Percentiles rank a stretch among this genome's conserved stretches.
These are phyloP conservation scores for Scaptomyza cyrtandrae DNA, from an alignment of 2,888 invertebrate species.

Conservation along the genomic window DNA sequence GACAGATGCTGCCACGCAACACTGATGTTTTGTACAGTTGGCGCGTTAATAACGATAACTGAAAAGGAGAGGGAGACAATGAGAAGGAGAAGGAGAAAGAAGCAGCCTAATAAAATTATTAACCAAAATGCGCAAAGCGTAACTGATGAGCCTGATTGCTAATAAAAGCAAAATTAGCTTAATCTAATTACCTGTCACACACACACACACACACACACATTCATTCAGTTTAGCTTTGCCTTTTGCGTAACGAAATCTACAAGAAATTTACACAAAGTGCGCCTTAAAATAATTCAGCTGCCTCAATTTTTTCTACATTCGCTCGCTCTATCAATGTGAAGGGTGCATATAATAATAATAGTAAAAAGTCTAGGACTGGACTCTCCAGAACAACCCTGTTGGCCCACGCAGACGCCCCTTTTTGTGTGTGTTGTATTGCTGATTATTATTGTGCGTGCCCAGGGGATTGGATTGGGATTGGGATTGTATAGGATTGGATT, in stretches of 20 bases:
- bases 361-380: slow-evolving; percentile 22
- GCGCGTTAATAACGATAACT: neutral
- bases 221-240: slow-evolving; percentile 37
- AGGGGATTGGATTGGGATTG: slow-evolving; percentile 47
- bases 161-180: slow-evolving; percentile 82
- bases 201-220: slow-evolving; percentile 46
- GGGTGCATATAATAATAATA: neutral
- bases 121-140: slow-evolving; percentile 58
- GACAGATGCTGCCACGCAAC: slow-evolving; percentile 61
- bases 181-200: slow-evolving; percentile 82
- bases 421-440: slow-evolving; percentile 38
- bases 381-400: slow-evolving; percentile 37
- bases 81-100: neutral
- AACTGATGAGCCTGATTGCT: slow-evolving; percentile 60
- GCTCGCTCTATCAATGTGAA: neutral
- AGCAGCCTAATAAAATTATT: slow-evolving; percentile 72
- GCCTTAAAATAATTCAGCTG: slow-evolving; percentile 51
- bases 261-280: slow-evolving; percentile 15
- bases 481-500: neutral
- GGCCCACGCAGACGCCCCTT: slow-evolving; percentile 36
- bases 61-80: neutral
- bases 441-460: slow-evolving; percentile 78
- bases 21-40: slow-evolving; percentile 25
- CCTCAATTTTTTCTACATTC: slow-evolving; percentile 26
- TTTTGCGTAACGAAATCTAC: slow-evolving; percentile 53